Evolutionary conservation across 2,797 vertebrate species (phyloP).

Genomic region (Tangara arthus): DNA sequence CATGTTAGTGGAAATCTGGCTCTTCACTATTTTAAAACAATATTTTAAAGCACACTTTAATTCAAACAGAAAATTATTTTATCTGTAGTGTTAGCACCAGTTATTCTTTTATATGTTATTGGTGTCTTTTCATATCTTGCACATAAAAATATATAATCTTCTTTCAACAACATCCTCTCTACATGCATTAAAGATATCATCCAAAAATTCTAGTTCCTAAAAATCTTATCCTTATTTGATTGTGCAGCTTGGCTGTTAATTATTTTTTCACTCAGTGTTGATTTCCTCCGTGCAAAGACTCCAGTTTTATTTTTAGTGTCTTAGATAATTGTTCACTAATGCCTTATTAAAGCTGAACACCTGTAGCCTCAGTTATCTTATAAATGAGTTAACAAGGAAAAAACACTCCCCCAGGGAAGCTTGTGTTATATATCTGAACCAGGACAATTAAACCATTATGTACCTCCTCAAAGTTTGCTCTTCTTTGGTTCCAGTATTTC

Average conservation of each 20-base stretch:
- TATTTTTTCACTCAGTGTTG: neutral
- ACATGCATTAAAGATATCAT: neutral
- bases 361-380: slow-evolving; percentile 42
- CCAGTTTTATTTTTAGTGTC: slow-evolving; percentile 19
- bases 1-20: neutral
- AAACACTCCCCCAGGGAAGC: neutral
- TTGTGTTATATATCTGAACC: neutral
- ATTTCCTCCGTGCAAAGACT: slow-evolving; percentile 10
- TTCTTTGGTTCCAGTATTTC: neutral
- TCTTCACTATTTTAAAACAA: neutral
- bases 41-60: slow-evolving; percentile 21
- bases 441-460: slow-evolving; percentile 12
- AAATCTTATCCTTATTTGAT: neutral
- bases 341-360: slow-evolving; percentile 55
- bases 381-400: slow-evolving; percentile 44
- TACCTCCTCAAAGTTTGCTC: neutral
- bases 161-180: neutral
- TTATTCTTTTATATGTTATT: neutral
- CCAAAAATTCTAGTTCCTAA: neutral
- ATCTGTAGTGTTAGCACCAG: neutral
- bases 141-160: neutral
- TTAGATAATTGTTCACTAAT: slow-evolving; percentile 46
- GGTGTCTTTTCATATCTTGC: neutral
- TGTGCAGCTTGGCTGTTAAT: neutral
- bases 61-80: slow-evolving; percentile 9